Evolutionary conservation across 2,888 invertebrate species (phyloP), one percentile per base, ranked within the genome.

Genomic region (Lithophane leautieri): DNA sequence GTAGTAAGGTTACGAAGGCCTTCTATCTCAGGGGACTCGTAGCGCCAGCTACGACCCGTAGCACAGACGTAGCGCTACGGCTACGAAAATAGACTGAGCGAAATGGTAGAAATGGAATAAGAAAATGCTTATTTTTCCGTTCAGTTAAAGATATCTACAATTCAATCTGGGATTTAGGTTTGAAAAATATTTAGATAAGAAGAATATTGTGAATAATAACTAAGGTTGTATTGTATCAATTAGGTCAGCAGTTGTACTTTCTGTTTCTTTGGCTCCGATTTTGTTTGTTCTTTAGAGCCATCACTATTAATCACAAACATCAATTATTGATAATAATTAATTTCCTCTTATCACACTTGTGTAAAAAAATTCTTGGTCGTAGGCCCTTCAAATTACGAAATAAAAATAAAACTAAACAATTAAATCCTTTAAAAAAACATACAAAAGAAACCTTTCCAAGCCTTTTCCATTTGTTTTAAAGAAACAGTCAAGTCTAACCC

Each of bases 21-120:
- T 63, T 89, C 85, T 86, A 89, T 91, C 96, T 94, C 95, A 68
- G 68, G 96, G 94, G 96, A 94, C 90, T 91, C 93, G 95, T 96
- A 95, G 94, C 89, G 86, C 85, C 89, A 84, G 93, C 95, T 95
- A 95, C 95, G 93, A 91, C 83, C 89, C 94, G 95, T 95, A 95
- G 94, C 93, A 91, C 89, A 88, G 89, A 88, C 93, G 94, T 92
- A 94, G 94, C 90, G 88, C 92, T 93, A 93, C 94, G 91, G 91
- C 90, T 93, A 93, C 93, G 90, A 92, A 90, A 81, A 86, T 90
- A 95, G 95, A 94, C 86, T 85, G 93, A 91, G 81, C 77, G 70
- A 83, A 80, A 80, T 82, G 75, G 82, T 88, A 90, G 90, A 89
- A 83, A 42, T 70, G 81, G 68, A 83, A 83, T 79, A 81, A 78